These are phyloP conservation scores for Hartigia nigra DNA, from an alignment of 2,888 invertebrate genomes.

Conservation along the genomic window DNA sequence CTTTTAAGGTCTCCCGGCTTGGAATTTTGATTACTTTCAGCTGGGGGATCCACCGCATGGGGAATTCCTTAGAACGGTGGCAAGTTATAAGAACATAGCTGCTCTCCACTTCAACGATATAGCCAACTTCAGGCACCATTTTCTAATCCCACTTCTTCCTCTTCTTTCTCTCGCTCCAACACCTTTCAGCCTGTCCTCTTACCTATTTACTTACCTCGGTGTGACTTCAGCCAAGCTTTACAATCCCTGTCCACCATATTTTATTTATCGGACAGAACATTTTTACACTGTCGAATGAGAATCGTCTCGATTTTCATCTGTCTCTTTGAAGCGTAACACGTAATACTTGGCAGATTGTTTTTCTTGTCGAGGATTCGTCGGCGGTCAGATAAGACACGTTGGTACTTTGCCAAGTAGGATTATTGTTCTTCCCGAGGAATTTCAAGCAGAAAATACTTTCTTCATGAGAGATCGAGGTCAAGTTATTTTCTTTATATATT, in stretches of 20 bases:
- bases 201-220: background rate
- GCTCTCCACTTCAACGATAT: background rate
- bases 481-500: background rate
- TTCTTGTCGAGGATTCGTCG: background rate
- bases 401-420: background rate
- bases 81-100: background rate
- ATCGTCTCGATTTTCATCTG: background rate
- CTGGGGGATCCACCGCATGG: background rate
- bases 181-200: background rate
- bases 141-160: background rate
- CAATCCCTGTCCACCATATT: background rate
- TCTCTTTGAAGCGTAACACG: background rate
- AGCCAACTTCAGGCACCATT: background rate
- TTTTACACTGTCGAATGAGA: background rate
- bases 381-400: background rate
- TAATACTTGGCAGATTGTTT: background rate
- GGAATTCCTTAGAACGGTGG: background rate
- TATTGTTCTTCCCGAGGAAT: background rate
- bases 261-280: background rate
- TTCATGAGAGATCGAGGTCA: background rate
- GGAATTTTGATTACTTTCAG: constrained; percentile 9
- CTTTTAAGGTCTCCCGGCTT: constrained; percentile 5
- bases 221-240: background rate
- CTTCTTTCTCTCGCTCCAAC: background rate
- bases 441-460: background rate